phyloP scores from a whole-genome alignment of 2,113 vertebrate genomes.

The Gorilla gorilla region DNA sequence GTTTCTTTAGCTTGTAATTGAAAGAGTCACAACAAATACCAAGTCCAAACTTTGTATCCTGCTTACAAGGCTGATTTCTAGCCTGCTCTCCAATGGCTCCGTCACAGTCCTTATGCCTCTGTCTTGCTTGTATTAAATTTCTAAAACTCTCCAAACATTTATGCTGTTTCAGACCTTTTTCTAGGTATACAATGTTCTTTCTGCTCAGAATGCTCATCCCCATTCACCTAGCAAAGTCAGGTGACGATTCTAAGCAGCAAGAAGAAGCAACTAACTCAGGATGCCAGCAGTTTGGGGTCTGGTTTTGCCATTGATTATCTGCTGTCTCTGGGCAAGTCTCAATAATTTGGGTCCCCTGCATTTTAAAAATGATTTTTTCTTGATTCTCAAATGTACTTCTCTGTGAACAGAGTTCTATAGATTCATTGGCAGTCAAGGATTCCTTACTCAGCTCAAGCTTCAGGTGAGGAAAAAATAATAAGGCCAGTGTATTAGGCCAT shows the following conservation, averaged over 20 bases:
- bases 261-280: neutral
- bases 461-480: neutral
- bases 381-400: neutral
- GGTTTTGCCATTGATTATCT: neutral
- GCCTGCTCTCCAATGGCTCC: accelerated
- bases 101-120: neutral
- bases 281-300: neutral
- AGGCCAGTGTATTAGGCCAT: neutral
- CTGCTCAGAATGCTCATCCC: neutral
- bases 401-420: neutral
- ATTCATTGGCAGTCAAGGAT: neutral
- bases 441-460: slow-evolving; percentile 5
- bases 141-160: neutral
- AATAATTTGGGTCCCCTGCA: neutral
- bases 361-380: neutral
- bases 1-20: neutral
- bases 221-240: neutral
- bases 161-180: neutral
- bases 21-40: neutral
- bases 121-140: neutral
- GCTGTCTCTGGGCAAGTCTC: neutral
- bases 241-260: neutral
- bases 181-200: neutral
- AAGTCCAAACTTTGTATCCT: neutral
- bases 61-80: neutral